Evolutionary conservation across 2,797 vertebrate genomes (phyloP), one percentile per base, ranked within the genome.

Genomic region (Vireo griseus): DNA sequence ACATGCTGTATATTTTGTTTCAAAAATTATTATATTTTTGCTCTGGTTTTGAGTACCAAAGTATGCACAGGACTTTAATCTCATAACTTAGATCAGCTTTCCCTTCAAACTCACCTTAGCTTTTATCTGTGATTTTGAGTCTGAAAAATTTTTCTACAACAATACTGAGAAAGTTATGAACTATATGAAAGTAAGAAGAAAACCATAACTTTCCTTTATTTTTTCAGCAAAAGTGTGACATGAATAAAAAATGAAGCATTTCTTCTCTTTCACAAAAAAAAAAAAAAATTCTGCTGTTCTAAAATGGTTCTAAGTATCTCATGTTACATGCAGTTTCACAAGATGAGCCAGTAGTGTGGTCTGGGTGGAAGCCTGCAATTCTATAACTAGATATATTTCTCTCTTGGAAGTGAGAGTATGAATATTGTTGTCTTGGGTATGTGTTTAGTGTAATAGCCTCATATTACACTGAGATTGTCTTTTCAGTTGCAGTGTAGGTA

Each of bases 41-140:
- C n/a, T 26, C 25, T 26, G 13, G 6, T 91, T 93, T 88, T 58
- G 28, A 35, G 45, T 68, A 84, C 55, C 33, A 39, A 35, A 57
- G 2, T 73, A 81, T 37, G 6, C n/a, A 59, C 28, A 82, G 5
- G 13, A 69, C 24, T 65, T 93, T 92, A 71, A 28, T 25, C 25
- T 68, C 21, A n/a, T n/a, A 54, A 78, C 35, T 77, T 25, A 75
- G 16, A 40, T 7, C 40, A 58, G 8, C 1, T 13, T 91, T 65
- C 12, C 21, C 4, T 48, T 77, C 29, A 47, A 33, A 9, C 16
- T 35, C 0, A 3, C 7, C 10, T 4, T 72, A 45, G 2, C 2
- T 82, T 65, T 40, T 16, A 4, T 19, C 26, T 48, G 35, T 47
- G 7, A 4, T 20, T 66, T 62, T 18, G 22, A 16, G 48, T 47